Evolutionary conservation across 1,140 invertebrate species (phyloP).

Genomic region (Portunus trituberculatus): DNA sequence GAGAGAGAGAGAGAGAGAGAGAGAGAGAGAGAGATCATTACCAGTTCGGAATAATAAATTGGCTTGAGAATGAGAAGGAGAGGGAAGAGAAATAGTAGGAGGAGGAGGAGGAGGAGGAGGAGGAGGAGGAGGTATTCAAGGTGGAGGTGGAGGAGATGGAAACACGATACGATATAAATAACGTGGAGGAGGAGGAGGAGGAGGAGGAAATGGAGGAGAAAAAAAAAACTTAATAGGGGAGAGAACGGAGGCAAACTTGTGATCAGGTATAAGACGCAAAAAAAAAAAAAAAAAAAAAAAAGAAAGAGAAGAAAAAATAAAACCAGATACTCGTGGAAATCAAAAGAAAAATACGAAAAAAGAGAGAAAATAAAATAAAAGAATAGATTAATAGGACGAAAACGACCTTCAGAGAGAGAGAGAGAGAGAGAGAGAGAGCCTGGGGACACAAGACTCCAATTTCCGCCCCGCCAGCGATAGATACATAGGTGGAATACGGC

Average conservation of each 20-base stretch:
- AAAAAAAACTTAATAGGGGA: neutral
- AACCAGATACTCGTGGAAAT: neutral
- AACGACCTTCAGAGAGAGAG: no score
- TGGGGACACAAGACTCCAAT: no score
- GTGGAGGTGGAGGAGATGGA: neutral
- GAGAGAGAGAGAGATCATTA: neutral
- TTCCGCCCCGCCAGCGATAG: no score
- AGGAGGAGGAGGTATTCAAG: no score
- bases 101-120: neutral
- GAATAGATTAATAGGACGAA: no score
- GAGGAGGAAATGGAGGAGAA: neutral
- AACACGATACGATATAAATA: neutral
- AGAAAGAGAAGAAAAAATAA: neutral
- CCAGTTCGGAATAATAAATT: neutral
- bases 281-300: no score
- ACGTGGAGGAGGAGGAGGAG: neutral
- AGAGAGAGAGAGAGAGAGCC: no score
- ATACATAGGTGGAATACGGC: no score
- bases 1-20: neutral
- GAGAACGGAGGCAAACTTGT: neutral
- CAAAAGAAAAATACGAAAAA: neutral
- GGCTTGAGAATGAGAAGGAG: neutral
- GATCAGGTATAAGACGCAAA: neutral
- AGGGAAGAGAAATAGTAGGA: neutral
- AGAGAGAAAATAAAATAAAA: neutral